Conservation (phyloP, 2,888 invertebrate species). For the Drosophila pseudotakahashii region DNA sequence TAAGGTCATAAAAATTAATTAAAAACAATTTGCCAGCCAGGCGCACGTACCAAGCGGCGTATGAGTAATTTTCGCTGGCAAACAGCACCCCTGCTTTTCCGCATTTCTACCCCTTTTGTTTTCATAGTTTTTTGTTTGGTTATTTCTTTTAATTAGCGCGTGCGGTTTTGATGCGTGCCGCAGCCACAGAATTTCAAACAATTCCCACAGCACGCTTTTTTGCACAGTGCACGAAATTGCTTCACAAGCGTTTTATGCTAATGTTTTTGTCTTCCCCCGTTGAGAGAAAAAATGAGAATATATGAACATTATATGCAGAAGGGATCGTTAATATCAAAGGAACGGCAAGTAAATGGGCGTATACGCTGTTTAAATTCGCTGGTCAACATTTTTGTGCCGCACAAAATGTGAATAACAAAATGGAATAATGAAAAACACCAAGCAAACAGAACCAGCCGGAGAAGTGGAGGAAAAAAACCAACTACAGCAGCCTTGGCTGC, state of each 20-base stretch:
- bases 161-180: constrained; percentile 45
- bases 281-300: constrained; percentile 25
- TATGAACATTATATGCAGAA: constrained; percentile 47
- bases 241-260: constrained; percentile 60
- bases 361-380: constrained; percentile 57
- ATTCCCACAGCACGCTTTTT: constrained; percentile 57
- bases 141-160: constrained; percentile 71
- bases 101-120: constrained; percentile 43
- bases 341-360: constrained; percentile 52
- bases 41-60: constrained; percentile 59
- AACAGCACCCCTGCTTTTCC: constrained; percentile 30
- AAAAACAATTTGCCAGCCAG: constrained; percentile 66
- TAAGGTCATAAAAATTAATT: constrained; percentile 72
- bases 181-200: constrained; percentile 16
- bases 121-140: constrained; percentile 48
- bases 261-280: constrained; percentile 45
- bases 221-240: constrained; percentile 28
- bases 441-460: neutral
- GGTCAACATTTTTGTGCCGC: constrained; percentile 61
- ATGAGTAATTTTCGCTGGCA: constrained; percentile 47
- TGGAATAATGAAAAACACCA: constrained; percentile 15
- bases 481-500: constrained; percentile 49
- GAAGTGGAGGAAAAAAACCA: constrained; percentile 18
- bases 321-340: constrained; percentile 55
- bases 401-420: constrained; percentile 48